Evolutionary conservation across 37 sponge, comb jelly and placozoan genomes (phyloP).

Genomic region (Crambe crambe): DNA sequence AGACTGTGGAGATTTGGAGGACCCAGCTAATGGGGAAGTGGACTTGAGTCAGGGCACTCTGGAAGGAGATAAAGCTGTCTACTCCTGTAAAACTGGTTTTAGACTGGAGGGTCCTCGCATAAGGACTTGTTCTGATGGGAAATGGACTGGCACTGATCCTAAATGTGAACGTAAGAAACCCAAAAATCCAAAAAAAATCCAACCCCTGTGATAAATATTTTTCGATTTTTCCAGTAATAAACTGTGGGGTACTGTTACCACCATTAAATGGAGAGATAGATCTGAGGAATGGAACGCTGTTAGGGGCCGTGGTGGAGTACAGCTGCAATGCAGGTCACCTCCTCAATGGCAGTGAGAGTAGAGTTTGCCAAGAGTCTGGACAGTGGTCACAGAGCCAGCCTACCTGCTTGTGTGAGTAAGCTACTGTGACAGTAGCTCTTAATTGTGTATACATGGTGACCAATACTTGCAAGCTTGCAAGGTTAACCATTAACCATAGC

Average conservation of each 20-base stretch:
- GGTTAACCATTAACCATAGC: no score
- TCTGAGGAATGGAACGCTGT: background rate
- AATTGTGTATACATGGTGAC: no score
- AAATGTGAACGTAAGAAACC: conserved; percentile 54
- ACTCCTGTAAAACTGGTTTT: conserved; percentile 45
- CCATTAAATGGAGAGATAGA: conserved; percentile 45
- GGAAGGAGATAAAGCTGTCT: conserved; percentile 15
- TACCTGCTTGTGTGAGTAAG: conserved; percentile 37
- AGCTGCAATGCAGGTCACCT: conserved; percentile 4
- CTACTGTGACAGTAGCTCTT: no score
- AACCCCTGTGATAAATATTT: conserved; percentile 17
- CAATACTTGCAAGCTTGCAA: no score
- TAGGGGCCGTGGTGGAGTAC: background rate
- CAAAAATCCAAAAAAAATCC: conserved; percentile 4
- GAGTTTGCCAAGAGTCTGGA: conserved; percentile 42
- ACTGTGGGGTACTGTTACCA: conserved; percentile 37
- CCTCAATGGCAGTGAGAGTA: background rate
- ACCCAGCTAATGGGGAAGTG: conserved; percentile 30
- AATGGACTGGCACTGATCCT: conserved; percentile 58
- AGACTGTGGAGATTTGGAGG: conserved; percentile 3
- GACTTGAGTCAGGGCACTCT: conserved; percentile 11
- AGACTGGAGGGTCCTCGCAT: conserved; percentile 21
- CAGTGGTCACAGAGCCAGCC: conserved; percentile 47
- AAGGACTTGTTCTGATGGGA: conserved; percentile 54
- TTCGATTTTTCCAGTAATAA: background rate